Evolutionary conservation across 2,113 vertebrate species (phyloP), one percentile per base, ranked within the genome.

Genomic region (Pterocles gutturalis): DNA sequence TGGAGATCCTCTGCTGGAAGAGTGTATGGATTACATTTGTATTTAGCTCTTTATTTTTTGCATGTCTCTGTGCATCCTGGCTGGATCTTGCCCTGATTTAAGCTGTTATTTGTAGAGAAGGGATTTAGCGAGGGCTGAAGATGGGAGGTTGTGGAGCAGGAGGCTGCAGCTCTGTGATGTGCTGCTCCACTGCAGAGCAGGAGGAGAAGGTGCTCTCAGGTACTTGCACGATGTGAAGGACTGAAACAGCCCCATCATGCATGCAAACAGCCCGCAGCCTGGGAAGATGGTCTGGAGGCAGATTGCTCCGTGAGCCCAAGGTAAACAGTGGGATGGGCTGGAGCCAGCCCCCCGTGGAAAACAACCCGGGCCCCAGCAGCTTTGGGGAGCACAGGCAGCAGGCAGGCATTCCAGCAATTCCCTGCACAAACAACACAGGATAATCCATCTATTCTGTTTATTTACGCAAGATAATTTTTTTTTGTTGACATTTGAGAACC

Each of bases 401-500:
- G 49, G 43, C 81, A 70, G 58, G 70, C 89, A 96, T 97, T 84
- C 94, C 85, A 91, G 76, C 93, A 64, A 82, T 95, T 94, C 92
- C 80, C 93, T 94, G 94, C 19, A 0, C 86, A 94, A 94, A 94
- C 94, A 92, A 7, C 55, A 5, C 0, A 0, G 80, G 73, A 85
- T 88, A 78, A 95, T 96, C 88, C 90, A 49, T 72, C 70, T 62
- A 34, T 46, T 10, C 80, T 90, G 67, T 97, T 96, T 96, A 67
- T 97, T 97, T 97, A 83, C 66, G 64, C 77, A 83, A 87, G 75
- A 85, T 75, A 54, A 65, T 81, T 83, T 83, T 92, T 94, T 86
- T 94, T 86, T 94, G 93, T 95, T 95, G 95, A 92, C 75, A n/a
- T 78, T 89, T 7, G 2, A 96, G 88, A 96, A 93, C 66, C 43